A percentile compares a stretch with the other conserved stretches of the same genome.
Evolutionary conservation across 1,140 invertebrate genomes (phyloP).

Genomic region (Leptestheria dahalacensis): DNA sequence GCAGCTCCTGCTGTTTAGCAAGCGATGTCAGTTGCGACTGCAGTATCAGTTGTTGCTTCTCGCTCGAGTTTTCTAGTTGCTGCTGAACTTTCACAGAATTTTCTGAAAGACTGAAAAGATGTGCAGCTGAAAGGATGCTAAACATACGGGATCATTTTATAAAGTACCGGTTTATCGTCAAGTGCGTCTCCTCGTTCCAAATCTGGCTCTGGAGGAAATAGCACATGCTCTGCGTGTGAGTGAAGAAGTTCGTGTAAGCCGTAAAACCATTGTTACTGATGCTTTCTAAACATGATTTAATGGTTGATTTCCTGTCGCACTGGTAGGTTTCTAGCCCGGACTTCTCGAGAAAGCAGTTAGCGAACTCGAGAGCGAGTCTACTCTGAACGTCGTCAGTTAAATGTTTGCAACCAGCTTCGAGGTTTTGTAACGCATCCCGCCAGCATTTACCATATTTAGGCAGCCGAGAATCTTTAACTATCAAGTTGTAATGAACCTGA

Average conservation of each 20-base stretch:
- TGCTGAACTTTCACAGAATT: slow-evolving; percentile 33
- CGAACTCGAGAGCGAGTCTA: slow-evolving; percentile 41
- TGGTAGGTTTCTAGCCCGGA: slow-evolving; percentile 36
- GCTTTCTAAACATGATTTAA: slow-evolving; percentile 36
- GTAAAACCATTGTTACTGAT: slow-evolving; percentile 42
- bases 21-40: slow-evolving; percentile 38
- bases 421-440: slow-evolving; percentile 35
- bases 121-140: slow-evolving; percentile 18
- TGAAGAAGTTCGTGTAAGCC: slow-evolving; percentile 49
- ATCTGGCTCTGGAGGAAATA: slow-evolving; percentile 45
- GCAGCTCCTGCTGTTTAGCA: slow-evolving; percentile 35
- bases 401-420: slow-evolving; percentile 38
- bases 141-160: slow-evolving; percentile 23
- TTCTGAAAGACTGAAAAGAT: slow-evolving; percentile 25
- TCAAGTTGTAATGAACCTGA: slow-evolving; percentile 23
- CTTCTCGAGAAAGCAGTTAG: slow-evolving; percentile 49
- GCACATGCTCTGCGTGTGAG: slow-evolving; percentile 50
- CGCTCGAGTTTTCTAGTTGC: slow-evolving; percentile 32
- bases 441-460: slow-evolving; percentile 45
- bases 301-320: slow-evolving; percentile 30
- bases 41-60: slow-evolving; percentile 29
- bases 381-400: slow-evolving; percentile 43
- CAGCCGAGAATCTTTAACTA: slow-evolving; percentile 25
- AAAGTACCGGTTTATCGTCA: slow-evolving; percentile 32
- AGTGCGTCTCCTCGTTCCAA: slow-evolving; percentile 46